A percentile compares a stretch with the other conserved stretches of the same genome.
Conservation (phyloP, 2,888 invertebrate species). For the Leptopilina syphax region DNA sequence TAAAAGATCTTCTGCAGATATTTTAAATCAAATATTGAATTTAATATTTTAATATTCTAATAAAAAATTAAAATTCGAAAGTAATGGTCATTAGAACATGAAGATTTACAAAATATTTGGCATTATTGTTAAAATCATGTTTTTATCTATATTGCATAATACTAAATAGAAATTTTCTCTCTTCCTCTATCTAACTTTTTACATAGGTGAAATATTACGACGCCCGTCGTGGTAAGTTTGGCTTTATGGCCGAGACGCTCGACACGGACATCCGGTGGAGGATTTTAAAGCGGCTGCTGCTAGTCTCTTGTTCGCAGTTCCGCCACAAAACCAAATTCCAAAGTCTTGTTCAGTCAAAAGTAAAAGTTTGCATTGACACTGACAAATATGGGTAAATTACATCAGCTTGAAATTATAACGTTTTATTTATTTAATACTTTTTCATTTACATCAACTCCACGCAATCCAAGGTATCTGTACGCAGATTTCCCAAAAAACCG, state of each 20-base stretch:
- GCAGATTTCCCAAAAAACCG: too few relatives aligned
- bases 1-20: neutral
- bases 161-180: conserved; percentile 17
- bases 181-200: conserved; percentile 44
- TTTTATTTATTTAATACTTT: too few relatives aligned
- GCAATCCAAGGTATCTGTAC: too few relatives aligned
- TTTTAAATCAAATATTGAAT: neutral
- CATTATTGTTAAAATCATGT: neutral
- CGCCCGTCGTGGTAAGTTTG: conserved; percentile 63
- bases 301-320: conserved; percentile 52
- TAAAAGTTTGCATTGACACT: neutral
- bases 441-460: too few relatives aligned
- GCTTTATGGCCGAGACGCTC: conserved; percentile 60
- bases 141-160: neutral
- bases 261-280: conserved; percentile 57
- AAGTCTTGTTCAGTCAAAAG: conserved; percentile 26
- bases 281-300: conserved; percentile 57
- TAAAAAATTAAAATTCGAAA: neutral
- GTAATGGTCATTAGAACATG: neutral
- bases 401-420: too few relatives aligned
- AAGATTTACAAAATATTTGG: neutral
- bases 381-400: neutral
- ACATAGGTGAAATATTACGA: conserved; percentile 65
- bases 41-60: neutral
- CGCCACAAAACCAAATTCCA: conserved; percentile 43